These are phyloP conservation scores for Drosophila sulfurigaster DNA, from an alignment of 1,140 invertebrate species.

Conservation along the genomic window DNA sequence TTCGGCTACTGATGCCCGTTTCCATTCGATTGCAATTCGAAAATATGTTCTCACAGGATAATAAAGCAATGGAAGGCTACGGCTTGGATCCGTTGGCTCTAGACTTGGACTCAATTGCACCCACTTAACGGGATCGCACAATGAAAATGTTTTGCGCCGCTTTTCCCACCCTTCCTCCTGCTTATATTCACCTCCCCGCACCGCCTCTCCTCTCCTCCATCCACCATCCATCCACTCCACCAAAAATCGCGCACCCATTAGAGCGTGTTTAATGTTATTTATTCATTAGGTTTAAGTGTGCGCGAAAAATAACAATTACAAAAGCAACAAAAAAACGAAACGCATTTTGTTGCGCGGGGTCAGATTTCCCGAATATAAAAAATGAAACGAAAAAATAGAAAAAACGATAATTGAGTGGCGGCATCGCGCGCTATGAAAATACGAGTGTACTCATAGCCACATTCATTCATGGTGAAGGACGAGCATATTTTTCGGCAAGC, in stretches of 20 bases:
- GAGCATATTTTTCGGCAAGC: constrained; percentile 31
- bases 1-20: not conserved
- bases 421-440: constrained; percentile 63
- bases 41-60: constrained; percentile 66
- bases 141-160: constrained; percentile 71
- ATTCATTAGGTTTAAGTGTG: constrained; percentile 83
- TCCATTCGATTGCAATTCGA: constrained; percentile 52
- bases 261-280: constrained; percentile 83
- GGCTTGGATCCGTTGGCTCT: constrained; percentile 11
- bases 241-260: constrained; percentile 74
- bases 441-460: constrained; percentile 48
- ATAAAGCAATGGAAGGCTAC: constrained; percentile 23
- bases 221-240: constrained; percentile 40
- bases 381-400: constrained; percentile 41
- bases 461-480: constrained; percentile 28
- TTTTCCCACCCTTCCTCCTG: constrained; percentile 63
- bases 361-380: constrained; percentile 64
- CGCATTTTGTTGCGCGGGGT: constrained; percentile 55
- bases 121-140: constrained; percentile 69
- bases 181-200: not conserved
- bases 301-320: constrained; percentile 83
- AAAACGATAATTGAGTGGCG: constrained; percentile 77
- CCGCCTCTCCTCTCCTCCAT: not conserved
- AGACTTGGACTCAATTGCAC: constrained; percentile 48
- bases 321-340: constrained; percentile 54